Evolutionary conservation across 2,113 vertebrate genomes (phyloP), one percentile per base, ranked within the genome.

Genomic region (Potamarius usumacintae): DNA sequence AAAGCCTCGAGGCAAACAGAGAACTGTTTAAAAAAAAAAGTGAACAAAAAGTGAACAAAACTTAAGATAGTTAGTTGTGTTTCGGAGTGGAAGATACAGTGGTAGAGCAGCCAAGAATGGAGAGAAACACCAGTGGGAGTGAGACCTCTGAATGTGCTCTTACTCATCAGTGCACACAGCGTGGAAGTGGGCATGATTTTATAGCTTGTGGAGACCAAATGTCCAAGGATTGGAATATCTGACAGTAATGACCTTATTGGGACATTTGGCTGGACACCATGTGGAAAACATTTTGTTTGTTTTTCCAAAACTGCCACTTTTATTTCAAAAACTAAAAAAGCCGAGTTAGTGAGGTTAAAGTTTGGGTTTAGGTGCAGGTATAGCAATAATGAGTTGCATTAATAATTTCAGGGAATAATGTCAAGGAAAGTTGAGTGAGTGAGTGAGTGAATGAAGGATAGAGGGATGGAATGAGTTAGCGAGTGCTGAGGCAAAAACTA

Each of bases 71-170:
- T 86, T n/a, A 30, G 12, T 86, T 71, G 25, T 53, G 18, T 63
- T 83, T 67, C 67, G 74, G 58, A 80, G n/a, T 62, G 87, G 62
- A 79, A 74, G 53, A 77, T 74, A 48, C 10, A 22, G 55, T 84
- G 42, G 60, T 57, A 34, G 84, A 84, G 67, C 48, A 27, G 52
- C 58, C 69, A 84, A 50, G 34, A 65, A 74, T 55, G 42, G 55
- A 82, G 25, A 88, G 30, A 72, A 81, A 85, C 53, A 86, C 55
- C 74, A 82, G 89, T 80, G 69, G 89, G 88, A 86, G 85, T 89
- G 78, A 87, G 83, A 87, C 83, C 52, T 87, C 58, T 82, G 50
- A 89, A 80, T 85, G 57, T 80, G 81, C 63, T 86, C 78, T 80
- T 90, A 80, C 76, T 85, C 85, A 84, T 83, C 67, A 83, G 72